phyloP scores from a whole-genome alignment of 2,888 invertebrate genomes.

The Diachrysia chrysitis region DNA sequence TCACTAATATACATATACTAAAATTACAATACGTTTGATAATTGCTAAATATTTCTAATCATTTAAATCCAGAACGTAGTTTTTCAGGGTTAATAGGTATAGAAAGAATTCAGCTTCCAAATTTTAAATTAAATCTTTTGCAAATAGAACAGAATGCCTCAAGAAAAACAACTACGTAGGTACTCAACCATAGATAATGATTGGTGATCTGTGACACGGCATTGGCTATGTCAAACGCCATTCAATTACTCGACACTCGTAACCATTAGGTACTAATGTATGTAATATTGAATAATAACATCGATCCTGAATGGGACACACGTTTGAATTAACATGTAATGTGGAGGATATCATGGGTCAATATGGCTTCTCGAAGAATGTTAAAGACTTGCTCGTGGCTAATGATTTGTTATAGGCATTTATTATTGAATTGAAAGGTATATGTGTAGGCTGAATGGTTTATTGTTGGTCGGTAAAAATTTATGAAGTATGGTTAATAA shows the following conservation, averaged over 20 bases:
- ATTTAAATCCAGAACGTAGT: background rate
- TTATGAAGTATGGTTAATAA: background rate
- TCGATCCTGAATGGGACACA: constrained; percentile 68
- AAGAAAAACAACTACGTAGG: constrained; percentile 19
- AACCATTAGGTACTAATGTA: constrained; percentile 60
- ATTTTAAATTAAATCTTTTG: background rate
- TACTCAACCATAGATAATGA: constrained; percentile 64
- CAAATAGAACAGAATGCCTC: background rate
- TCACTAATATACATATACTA: background rate
- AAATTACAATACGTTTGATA: background rate
- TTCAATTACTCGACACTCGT: constrained; percentile 69
- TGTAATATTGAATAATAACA: constrained; percentile 71
- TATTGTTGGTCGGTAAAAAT: background rate
- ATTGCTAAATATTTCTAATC: background rate
- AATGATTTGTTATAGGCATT: constrained; percentile 27
- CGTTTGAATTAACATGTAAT: constrained; percentile 68
- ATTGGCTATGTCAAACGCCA: constrained; percentile 71
- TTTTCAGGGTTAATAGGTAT: background rate
- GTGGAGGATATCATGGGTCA: constrained; percentile 62
- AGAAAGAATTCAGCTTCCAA: background rate
- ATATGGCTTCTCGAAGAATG: constrained; percentile 50
- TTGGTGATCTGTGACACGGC: constrained; percentile 72
- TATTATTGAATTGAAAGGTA: constrained; percentile 10
- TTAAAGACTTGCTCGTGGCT: constrained; percentile 9
- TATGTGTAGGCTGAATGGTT: constrained; percentile 2